phyloP scores from a whole-genome alignment of 2,888 invertebrate genomes.

The Heliothis peltigera region DNA sequence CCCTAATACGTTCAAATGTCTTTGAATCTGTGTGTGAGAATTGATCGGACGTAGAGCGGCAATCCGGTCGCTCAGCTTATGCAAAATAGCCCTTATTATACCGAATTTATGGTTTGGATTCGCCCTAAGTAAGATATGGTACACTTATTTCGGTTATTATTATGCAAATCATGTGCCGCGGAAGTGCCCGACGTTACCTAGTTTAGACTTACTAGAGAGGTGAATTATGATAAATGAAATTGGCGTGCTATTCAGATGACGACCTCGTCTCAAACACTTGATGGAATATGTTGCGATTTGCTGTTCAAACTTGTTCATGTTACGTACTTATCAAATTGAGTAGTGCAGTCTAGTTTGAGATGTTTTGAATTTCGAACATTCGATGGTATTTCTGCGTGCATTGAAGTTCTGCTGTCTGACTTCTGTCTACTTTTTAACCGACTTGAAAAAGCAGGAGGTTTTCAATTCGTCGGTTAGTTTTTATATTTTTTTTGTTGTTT shows the following conservation, averaged over 20 bases:
- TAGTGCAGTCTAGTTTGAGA: neutral
- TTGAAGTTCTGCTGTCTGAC: neutral
- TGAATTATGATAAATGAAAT: slow-evolving; percentile 85
- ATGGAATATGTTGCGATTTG: slow-evolving; percentile 48
- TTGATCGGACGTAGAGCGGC: slow-evolving; percentile 76
- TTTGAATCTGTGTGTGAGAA: slow-evolving; percentile 80
- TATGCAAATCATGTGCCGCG: slow-evolving; percentile 86
- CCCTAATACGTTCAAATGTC: slow-evolving; percentile 80
- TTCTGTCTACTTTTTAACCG: too few species aligned
- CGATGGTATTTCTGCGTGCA: too few species aligned
- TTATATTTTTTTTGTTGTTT: too few species aligned
- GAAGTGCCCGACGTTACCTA: slow-evolving; percentile 83
- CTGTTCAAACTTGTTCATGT: slow-evolving; percentile 24
- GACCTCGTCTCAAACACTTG: slow-evolving; percentile 48
- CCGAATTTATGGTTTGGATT: slow-evolving; percentile 72
- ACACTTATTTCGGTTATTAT: slow-evolving; percentile 84
- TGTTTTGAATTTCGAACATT: neutral
- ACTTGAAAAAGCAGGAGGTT: too few species aligned
- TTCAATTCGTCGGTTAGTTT: too few species aligned
- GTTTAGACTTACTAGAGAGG: slow-evolving; percentile 82
- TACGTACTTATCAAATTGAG: slow-evolving; percentile 19
- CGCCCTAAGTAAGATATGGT: slow-evolving; percentile 64
- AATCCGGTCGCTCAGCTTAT: slow-evolving; percentile 66
- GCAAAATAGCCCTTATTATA: slow-evolving; percentile 67
- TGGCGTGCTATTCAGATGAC: slow-evolving; percentile 67